Evolutionary conservation across 2,797 vertebrate genomes (phyloP).

Genomic region (Xenentodon cancila): DNA sequence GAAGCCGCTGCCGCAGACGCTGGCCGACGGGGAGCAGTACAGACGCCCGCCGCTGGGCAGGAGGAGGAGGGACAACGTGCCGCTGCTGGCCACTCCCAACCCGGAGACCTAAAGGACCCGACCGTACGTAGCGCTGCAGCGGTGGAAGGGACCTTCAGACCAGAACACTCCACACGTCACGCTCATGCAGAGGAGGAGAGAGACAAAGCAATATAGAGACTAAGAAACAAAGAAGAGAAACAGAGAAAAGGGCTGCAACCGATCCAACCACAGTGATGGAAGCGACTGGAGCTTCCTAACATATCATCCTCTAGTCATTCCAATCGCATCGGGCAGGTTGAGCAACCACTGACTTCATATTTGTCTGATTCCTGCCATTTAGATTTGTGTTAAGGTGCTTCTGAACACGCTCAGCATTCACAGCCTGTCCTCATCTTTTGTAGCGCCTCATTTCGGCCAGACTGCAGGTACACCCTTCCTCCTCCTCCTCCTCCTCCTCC

Average conservation of each 20-base stretch:
- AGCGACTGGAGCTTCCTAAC: constrained; percentile 40
- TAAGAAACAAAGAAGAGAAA: not conserved
- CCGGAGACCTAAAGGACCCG: constrained; percentile 83
- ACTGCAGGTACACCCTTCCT: not conserved
- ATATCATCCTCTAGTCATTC: constrained; percentile 62
- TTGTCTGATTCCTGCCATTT: constrained; percentile 41
- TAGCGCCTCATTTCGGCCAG: not conserved
- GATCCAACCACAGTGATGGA: no score
- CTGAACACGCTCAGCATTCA: not conserved
- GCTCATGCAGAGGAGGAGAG: constrained; percentile 21
- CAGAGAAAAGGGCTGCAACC: constrained; percentile 25
- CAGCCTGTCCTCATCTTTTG: constrained; percentile 3
- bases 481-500: not conserved
- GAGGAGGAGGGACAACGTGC: constrained; percentile 88
- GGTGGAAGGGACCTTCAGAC: not conserved
- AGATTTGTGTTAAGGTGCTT: constrained; percentile 18
- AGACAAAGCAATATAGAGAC: not conserved
- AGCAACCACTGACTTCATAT: constrained; percentile 11
- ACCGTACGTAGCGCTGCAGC: not conserved
- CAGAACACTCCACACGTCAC: constrained; percentile 12
- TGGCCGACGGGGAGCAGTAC: constrained; percentile 89
- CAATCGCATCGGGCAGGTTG: constrained; percentile 45
- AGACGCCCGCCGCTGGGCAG: constrained; percentile 86
- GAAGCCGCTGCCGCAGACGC: constrained; percentile 89
- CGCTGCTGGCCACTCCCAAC: constrained; percentile 89